Percentiles rank a stretch among this genome's conserved stretches.
These are phyloP conservation scores for Drosophila melanica DNA, from an alignment of 1,140 invertebrate species.

Conservation along the genomic window DNA sequence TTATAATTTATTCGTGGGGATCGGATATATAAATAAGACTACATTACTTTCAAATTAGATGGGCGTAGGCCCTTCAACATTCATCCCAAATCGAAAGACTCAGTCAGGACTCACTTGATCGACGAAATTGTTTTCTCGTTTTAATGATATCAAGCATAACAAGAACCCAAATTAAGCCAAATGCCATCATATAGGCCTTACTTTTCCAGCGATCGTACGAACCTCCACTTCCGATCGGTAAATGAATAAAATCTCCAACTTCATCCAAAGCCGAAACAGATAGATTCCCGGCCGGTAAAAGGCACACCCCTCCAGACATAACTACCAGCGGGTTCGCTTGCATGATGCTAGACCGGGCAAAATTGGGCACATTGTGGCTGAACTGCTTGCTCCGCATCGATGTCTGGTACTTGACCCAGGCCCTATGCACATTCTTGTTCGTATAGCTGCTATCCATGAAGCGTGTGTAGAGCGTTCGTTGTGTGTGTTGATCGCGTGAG, in stretches of 20 bases:
- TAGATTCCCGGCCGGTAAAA: neutral
- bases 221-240: neutral
- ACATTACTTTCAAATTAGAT: too few species aligned
- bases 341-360: neutral
- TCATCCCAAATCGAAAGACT: too few species aligned
- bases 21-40: too few species aligned
- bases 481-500: slow-evolving; percentile 20
- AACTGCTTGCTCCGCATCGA: slow-evolving; percentile 48
- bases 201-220: neutral
- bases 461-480: neutral
- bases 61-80: too few species aligned
- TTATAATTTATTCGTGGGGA: too few species aligned
- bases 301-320: neutral
- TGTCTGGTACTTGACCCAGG: slow-evolving; percentile 48
- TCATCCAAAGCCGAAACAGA: neutral
- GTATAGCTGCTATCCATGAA: slow-evolving; percentile 17
- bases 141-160: neutral
- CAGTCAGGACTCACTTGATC: too few species aligned
- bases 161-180: slow-evolving; percentile 19
- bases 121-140: too few species aligned
- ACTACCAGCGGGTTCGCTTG: neutral
- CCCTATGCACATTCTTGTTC: slow-evolving; percentile 18
- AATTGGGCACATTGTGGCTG: slow-evolving; percentile 6
- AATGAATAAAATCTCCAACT: too few species aligned
- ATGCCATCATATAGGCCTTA: slow-evolving; percentile 8